These are phyloP conservation scores for cat (Felis catus) DNA, from an alignment of 2,113 vertebrate species.

Conservation along the genomic window DNA sequence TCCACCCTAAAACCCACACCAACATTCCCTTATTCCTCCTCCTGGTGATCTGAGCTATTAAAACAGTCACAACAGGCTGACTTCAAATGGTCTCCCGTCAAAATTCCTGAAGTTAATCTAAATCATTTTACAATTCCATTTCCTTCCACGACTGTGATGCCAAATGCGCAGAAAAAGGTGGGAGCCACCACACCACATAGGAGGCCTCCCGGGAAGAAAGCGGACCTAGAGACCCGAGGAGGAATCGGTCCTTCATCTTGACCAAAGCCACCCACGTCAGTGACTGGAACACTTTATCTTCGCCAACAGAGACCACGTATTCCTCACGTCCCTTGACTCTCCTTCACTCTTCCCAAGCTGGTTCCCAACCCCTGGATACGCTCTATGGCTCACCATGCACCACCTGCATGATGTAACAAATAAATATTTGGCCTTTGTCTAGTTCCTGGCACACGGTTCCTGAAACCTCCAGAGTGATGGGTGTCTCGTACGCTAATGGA, in stretches of 20 bases:
- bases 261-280: background rate
- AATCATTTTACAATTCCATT: background rate
- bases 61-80: background rate
- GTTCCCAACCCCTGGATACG: accelerated
- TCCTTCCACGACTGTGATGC: background rate
- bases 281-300: background rate
- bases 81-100: background rate
- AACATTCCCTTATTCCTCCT: background rate
- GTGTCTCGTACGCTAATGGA: background rate
- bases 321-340: accelerated
- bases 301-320: accelerated
- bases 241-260: background rate
- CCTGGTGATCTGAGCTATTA: background rate
- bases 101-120: background rate
- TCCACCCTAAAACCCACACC: too few species aligned
- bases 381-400: accelerated
- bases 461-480: background rate
- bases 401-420: accelerated
- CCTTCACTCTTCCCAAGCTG: accelerated
- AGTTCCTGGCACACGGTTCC: background rate
- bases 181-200: too few species aligned
- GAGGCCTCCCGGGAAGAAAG: accelerated
- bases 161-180: background rate
- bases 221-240: accelerated
- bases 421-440: background rate